Evolutionary conservation across 2,888 invertebrate genomes (phyloP).

Genomic region (Drosophila percnosoma): DNA sequence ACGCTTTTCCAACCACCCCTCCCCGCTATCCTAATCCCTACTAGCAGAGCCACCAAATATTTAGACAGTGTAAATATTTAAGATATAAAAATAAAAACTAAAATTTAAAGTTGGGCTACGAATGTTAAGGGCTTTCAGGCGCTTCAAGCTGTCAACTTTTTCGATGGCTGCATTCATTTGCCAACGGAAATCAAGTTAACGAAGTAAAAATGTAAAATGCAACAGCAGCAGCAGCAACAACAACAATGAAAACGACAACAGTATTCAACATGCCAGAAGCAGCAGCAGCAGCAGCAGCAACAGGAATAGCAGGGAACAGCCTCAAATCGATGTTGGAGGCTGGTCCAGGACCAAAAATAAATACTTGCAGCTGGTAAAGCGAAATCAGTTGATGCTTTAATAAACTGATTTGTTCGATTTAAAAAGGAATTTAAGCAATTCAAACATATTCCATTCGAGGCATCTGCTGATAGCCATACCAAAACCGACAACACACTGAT

Average conservation of each 20-base stretch:
- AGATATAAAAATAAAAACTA: constrained; percentile 23
- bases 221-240: constrained; percentile 53
- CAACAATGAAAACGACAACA: constrained; percentile 31
- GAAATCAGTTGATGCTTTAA: constrained; percentile 54
- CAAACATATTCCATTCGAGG: background rate
- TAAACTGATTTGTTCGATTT: constrained; percentile 19
- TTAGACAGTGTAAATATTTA: constrained; percentile 53
- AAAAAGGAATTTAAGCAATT: constrained; percentile 8
- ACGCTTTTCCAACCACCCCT: constrained; percentile 39
- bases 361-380: constrained; percentile 9
- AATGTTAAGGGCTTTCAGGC: constrained; percentile 36
- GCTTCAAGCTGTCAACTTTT: constrained; percentile 66
- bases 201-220: constrained; percentile 74
- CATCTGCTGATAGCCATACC: background rate
- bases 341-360: constrained; percentile 28
- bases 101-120: constrained; percentile 48
- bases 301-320: constrained; percentile 37
- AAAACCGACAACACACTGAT: background rate
- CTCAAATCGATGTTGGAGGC: constrained; percentile 59
- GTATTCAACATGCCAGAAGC: constrained; percentile 38
- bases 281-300: constrained; percentile 29
- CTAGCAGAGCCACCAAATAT: constrained; percentile 48
- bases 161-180: constrained; percentile 67
- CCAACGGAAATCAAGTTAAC: constrained; percentile 75
- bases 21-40: background rate